A percentile compares a stretch with the other conserved stretches of the same genome.
phyloP scores from a whole-genome alignment of 2,888 invertebrate genomes.

The Ophion obscuratus region DNA sequence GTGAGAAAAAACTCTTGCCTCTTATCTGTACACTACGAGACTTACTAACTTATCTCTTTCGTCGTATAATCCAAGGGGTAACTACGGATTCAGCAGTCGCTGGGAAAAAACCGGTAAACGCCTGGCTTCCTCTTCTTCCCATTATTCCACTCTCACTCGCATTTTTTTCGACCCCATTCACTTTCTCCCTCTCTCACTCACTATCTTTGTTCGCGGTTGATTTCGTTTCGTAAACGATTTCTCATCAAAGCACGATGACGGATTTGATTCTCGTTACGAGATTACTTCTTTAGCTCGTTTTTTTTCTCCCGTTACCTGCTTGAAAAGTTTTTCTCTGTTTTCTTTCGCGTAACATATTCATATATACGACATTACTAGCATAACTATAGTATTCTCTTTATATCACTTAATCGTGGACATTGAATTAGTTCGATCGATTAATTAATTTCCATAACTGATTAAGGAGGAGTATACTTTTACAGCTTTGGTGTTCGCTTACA shows the following conservation, averaged over 20 bases:
- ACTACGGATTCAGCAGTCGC: slow-evolving; percentile 56
- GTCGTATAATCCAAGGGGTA: slow-evolving; percentile 47
- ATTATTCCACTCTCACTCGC: slow-evolving; percentile 14
- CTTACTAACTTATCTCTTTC: slow-evolving; percentile 46
- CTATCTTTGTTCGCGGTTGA: background rate
- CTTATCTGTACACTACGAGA: slow-evolving; percentile 62
- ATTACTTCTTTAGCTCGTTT: slow-evolving; percentile 19
- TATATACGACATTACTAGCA: slow-evolving; percentile 59
- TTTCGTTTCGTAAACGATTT: slow-evolving; percentile 7
- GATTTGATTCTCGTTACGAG: slow-evolving; percentile 66
- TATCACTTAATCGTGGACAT: slow-evolving; percentile 66
- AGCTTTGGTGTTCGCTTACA: slow-evolving; percentile 83
- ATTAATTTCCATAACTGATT: slow-evolving; percentile 67
- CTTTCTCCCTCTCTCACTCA: background rate
- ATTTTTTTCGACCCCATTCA: background rate
- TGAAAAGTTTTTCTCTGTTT: slow-evolving; percentile 44
- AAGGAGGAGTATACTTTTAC: slow-evolving; percentile 76
- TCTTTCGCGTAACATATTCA: slow-evolving; percentile 50
- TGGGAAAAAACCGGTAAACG: slow-evolving; percentile 54
- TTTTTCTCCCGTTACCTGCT: slow-evolving; percentile 45
- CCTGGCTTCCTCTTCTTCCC: slow-evolving; percentile 37
- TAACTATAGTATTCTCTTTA: slow-evolving; percentile 51
- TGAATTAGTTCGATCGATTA: slow-evolving; percentile 68
- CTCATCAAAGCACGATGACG: slow-evolving; percentile 65
- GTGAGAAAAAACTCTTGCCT: slow-evolving; percentile 64